Conservation (phyloP, 2,113 vertebrate species). For the Xenopus laevis region DNA sequence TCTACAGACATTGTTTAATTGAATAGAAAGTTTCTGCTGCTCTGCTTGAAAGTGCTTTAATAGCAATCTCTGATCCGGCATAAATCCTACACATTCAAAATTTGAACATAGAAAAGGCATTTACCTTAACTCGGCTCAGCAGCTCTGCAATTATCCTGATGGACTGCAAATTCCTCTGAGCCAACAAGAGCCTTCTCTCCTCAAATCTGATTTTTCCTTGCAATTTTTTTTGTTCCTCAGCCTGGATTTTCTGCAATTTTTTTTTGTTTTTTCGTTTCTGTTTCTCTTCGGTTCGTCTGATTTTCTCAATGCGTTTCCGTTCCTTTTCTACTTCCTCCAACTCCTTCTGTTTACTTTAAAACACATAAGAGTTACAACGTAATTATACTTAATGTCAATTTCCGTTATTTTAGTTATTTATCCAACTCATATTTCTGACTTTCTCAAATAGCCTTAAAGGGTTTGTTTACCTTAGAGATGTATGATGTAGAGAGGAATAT, state of each 20-base stretch:
- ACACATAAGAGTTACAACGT: neutral
- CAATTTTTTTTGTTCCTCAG: conserved; percentile 83
- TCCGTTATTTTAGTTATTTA: no score
- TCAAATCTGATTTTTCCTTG: conserved; percentile 86
- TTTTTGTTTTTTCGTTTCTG: conserved; percentile 74
- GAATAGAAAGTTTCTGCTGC: conserved; percentile 3
- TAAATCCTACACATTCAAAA: no score
- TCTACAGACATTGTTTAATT: neutral
- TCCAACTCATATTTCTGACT: no score
- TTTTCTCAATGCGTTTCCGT: conserved; percentile 75
- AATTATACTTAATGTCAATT: neutral
- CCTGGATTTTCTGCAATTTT: conserved; percentile 77
- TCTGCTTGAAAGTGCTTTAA: neutral
- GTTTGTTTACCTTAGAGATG: no score
- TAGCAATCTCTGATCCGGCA: no score
- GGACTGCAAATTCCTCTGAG: conserved; percentile 90
- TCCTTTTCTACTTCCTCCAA: conserved; percentile 82
- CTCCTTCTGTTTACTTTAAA: conserved; percentile 78
- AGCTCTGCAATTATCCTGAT: conserved; percentile 87
- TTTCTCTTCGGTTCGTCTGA: conserved; percentile 79
- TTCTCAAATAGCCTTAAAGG: no score
- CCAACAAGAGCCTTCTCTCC: conserved; percentile 87
- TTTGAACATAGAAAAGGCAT: neutral
- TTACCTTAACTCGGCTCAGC: conserved; percentile 86
- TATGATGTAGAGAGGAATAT: no score